Conservation (phyloP, 2,888 invertebrate genomes). For the Diploptera punctata region DNA sequence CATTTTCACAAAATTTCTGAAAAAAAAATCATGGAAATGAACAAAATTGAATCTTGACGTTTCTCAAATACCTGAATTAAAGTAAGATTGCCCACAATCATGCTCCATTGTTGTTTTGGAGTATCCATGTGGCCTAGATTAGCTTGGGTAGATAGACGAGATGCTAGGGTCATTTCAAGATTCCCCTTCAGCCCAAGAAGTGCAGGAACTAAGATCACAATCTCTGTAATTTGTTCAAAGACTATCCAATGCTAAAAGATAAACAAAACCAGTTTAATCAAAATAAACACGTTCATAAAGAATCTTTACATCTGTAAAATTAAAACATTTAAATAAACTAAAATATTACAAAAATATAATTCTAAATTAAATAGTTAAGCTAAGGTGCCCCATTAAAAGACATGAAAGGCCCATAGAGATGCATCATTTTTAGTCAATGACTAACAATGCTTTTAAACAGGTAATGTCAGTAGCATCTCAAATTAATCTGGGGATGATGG, state of each 20-base stretch:
- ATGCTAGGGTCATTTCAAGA: slow-evolving; percentile 93
- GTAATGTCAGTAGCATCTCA: too few relatives aligned
- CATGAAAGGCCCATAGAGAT: too few relatives aligned
- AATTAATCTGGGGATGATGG: too few relatives aligned
- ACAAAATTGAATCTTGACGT: not conserved
- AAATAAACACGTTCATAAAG: too few relatives aligned
- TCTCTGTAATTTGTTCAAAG: slow-evolving; percentile 70
- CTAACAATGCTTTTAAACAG: too few relatives aligned
- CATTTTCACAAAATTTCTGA: not conserved
- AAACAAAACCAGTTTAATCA: slow-evolving; percentile 11
- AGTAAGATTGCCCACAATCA: slow-evolving; percentile 76
- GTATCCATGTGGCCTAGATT: slow-evolving; percentile 80
- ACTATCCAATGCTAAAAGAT: slow-evolving; percentile 72
- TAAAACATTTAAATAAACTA: too few relatives aligned
- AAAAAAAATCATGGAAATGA: not conserved
- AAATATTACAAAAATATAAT: too few relatives aligned
- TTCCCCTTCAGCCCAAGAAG: slow-evolving; percentile 92
- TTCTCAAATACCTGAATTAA: slow-evolving; percentile 69
- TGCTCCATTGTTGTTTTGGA: slow-evolving; percentile 65
- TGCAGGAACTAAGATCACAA: slow-evolving; percentile 84
- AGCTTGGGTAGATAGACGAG: slow-evolving; percentile 88
- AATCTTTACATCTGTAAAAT: too few relatives aligned
- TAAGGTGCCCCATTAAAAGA: too few relatives aligned
- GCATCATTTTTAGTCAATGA: too few relatives aligned
- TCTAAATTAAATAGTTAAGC: too few relatives aligned